Evolutionary conservation across 2,888 invertebrate species (phyloP).

Genomic region (Sarcophaga variegata): DNA sequence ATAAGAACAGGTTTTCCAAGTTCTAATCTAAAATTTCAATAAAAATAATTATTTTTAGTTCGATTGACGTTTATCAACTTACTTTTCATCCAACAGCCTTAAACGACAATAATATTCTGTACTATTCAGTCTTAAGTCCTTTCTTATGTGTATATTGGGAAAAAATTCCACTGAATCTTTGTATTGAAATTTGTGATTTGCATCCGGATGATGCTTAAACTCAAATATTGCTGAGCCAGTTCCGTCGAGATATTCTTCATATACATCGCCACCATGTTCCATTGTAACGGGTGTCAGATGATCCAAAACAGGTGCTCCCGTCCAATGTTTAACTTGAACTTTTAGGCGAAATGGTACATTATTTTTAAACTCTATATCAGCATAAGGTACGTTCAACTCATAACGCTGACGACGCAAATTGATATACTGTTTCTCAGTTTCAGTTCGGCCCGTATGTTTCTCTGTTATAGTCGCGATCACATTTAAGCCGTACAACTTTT

Average conservation of each 20-base stretch:
- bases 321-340: slow-evolving; percentile 45
- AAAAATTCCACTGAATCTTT: background rate
- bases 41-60: too few species aligned
- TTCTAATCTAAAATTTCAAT: slow-evolving; percentile 5
- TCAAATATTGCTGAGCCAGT: slow-evolving; percentile 47
- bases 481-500: slow-evolving; percentile 67
- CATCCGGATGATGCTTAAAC: slow-evolving; percentile 71
- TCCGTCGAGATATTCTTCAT: slow-evolving; percentile 20
- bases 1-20: slow-evolving; percentile 37
- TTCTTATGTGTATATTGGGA: slow-evolving; percentile 10
- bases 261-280: slow-evolving; percentile 37
- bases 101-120: slow-evolving; percentile 47
- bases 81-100: background rate
- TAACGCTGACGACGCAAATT: slow-evolving; percentile 6
- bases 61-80: background rate
- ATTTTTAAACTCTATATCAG: slow-evolving; percentile 35
- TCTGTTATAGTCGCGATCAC: slow-evolving; percentile 95
- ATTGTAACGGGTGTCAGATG: slow-evolving; percentile 26
- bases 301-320: slow-evolving; percentile 34
- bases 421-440: slow-evolving; percentile 87
- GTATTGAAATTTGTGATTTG: slow-evolving; percentile 32
- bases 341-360: slow-evolving; percentile 36
- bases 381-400: background rate
- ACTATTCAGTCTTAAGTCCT: slow-evolving; percentile 7
- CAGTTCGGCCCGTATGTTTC: slow-evolving; percentile 89